A percentile compares a stretch with the other conserved stretches of the same genome.
Evolutionary conservation across 1,140 invertebrate species (phyloP).

Genomic region (Cyclina sinensis): DNA sequence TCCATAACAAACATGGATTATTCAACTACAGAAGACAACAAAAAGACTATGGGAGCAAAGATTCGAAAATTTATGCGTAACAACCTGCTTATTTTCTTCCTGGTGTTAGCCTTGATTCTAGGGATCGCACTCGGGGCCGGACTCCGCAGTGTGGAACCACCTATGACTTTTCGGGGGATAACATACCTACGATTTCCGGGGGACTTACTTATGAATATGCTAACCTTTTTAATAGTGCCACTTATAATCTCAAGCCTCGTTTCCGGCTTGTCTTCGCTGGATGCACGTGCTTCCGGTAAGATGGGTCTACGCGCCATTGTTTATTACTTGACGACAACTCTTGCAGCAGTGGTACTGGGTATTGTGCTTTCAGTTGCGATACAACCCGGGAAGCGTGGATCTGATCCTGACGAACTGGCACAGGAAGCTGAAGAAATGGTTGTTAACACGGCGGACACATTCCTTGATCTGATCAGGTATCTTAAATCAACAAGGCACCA

Average conservation of each 20-base stretch:
- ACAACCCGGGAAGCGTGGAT: constrained; percentile 73
- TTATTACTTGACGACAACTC: constrained; percentile 96
- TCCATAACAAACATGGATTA: not conserved
- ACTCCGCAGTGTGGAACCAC: constrained; percentile 68
- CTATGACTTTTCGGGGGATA: constrained; percentile 60
- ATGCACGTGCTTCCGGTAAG: constrained; percentile 78
- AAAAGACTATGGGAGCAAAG: not conserved
- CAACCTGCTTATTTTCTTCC: constrained; percentile 85
- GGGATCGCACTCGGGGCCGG: constrained; percentile 76
- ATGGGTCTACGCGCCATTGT: constrained; percentile 90
- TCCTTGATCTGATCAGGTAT: constrained; percentile 96
- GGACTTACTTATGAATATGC: constrained; percentile 87
- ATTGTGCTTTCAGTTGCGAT: constrained; percentile 80
- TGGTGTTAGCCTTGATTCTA: constrained; percentile 72
- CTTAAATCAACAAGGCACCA: too few species aligned
- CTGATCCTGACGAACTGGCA: constrained; percentile 24
- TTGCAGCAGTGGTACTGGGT: constrained; percentile 86
- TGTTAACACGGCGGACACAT: constrained; percentile 89
- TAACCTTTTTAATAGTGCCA: constrained; percentile 87
- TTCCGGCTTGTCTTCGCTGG: constrained; percentile 80
- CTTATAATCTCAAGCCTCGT: constrained; percentile 87
- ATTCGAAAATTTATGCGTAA: constrained; percentile 37
- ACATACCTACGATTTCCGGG: constrained; percentile 86
- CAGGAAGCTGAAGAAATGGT: constrained; percentile 39
- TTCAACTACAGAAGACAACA: not conserved